Evolutionary conservation across 2,113 vertebrate genomes (phyloP), one percentile per base, ranked within the genome.

Genomic region (Cavia aperea): DNA sequence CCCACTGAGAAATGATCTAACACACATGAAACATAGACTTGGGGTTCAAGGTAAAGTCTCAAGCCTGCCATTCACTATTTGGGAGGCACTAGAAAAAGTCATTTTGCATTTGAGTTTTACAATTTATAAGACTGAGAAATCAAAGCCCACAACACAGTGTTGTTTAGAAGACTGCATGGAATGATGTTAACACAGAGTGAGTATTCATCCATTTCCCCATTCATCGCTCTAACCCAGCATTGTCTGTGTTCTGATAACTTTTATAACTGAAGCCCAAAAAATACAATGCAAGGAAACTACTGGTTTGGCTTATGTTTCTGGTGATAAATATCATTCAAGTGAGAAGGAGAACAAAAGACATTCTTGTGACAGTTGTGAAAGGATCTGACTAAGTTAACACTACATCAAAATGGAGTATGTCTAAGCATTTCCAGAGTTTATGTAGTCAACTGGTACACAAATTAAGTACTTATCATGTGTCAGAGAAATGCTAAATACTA

Each of bases 121-220:
- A 81, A 2, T 73, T 75, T 87, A 15, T 58, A 68, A 90, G 33
- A 81, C 9, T 18, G 46, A 89, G 36, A 92, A 78, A 86, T 60
- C 23, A 81, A 88, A 4, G 12, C 33, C 51, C 65, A 68, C 4
- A 2, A 23, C 39, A 6, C 19, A 94, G 60, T 2, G 2, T 60
- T 62, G 13, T 72, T 88, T 49, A 63, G n/a, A 60, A 36, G 78
- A 82, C 66, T 54, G 43, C 58, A 51, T 68, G 29, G 72, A 60
- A 24, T 81, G 14, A 54, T 46, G 31, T 26, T 6, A 4, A 46
- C 16, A 16, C 11, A 31, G 1, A 36, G 2, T 68, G 60, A 56
- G 0, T 1, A 7, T 19, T 73, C 51, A 26, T 2, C 6, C 13
- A 12, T 21, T 39, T 26, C 19, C 49, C 2, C 26, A 29, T 1